Evolutionary conservation across 2,888 invertebrate species (phyloP), one percentile per base, ranked within the genome.

Genomic region (Eupithecia dodoneata): DNA sequence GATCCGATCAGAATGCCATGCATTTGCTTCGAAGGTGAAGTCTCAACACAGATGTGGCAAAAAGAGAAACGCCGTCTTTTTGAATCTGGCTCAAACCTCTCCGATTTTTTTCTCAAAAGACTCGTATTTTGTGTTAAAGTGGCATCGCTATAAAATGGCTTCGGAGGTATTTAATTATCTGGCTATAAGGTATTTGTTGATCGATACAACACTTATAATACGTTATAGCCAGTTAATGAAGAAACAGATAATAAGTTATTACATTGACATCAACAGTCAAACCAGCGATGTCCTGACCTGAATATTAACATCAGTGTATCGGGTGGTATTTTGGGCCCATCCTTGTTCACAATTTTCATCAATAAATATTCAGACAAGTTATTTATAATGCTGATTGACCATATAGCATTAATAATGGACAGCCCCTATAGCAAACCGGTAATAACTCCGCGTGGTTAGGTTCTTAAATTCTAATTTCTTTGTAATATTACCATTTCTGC

Each of bases 401-500:
- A 52, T 52, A 52, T 15, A 52, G 15, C 15, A 52, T 52, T 15
- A 49, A 15, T 15, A n/a, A 52, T 52, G 52, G 52, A 6, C 6
- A 52, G 52, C 15, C 2, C n/a, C 15, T n/a, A 3, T 6, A 52
- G 15, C 15, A 52, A 15, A 52, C 15, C 15, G 6, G 6, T 6
- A 2, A 2, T 52, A 15, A 15, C 13, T 52, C 5, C 15, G 49
- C 52, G 52, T 15, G 52, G 4, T 52, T 49, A 49, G 30, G 30
- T 30, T 30, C 30, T 30, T 0, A 47, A 12, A 12, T 3, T 12
- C 10, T 47, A 47, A 47, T 47, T 10, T 10, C 47, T 47, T 47
- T 47, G 47, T 52, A 52, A 52, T 52, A n/a, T 89, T 81, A 95
- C 95, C 95, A 83, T 92, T 94, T 83, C 95, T 89, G 13, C 92